A percentile compares a stretch with the other conserved stretches of the same genome.
These are phyloP conservation scores for Pimephales promelas DNA, from an alignment of 2,113 vertebrate species.

Conservation along the genomic window DNA sequence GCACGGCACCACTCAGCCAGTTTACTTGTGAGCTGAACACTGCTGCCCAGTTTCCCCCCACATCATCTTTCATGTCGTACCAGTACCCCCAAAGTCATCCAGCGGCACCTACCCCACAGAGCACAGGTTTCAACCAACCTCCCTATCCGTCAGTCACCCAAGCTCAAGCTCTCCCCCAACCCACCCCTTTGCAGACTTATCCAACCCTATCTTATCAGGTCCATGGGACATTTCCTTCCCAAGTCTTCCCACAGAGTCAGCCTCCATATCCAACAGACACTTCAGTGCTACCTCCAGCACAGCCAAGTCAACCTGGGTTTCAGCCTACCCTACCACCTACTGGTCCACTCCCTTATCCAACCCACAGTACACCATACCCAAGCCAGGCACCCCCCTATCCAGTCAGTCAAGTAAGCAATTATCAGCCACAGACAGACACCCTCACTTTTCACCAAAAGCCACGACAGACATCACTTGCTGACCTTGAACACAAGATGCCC, in stretches of 20 bases:
- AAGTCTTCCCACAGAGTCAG: conserved; percentile 77
- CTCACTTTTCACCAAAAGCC: conserved; percentile 84
- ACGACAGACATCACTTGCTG: conserved; percentile 89
- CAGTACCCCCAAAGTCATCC: conserved; percentile 81
- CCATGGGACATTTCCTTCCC: conserved; percentile 77
- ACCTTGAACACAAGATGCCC: conserved; percentile 94
- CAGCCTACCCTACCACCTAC: conserved; percentile 74
- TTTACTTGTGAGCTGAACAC: conserved; percentile 82
- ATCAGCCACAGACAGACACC: conserved; percentile 81
- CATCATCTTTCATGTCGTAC: conserved; percentile 82
- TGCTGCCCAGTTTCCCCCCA: conserved; percentile 76
- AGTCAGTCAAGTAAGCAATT: conserved; percentile 78
- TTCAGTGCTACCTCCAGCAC: conserved; percentile 73
- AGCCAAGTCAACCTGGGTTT: conserved; percentile 81
- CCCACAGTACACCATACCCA: conserved; percentile 81
- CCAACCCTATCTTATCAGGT: conserved; percentile 76
- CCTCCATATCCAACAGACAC: conserved; percentile 84
- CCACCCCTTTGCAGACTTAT: conserved; percentile 81
- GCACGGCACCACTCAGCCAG: conserved; percentile 79
- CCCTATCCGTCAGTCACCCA: conserved; percentile 83
- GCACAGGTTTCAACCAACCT: conserved; percentile 81
- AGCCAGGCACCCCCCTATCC: conserved; percentile 79
- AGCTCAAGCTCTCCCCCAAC: conserved; percentile 79
- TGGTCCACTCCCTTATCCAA: conserved; percentile 81
- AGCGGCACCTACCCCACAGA: conserved; percentile 67